Base-by-base conservation (phyloP, 2,113 vertebrate genomes). In the Serinus canaria region DNA sequence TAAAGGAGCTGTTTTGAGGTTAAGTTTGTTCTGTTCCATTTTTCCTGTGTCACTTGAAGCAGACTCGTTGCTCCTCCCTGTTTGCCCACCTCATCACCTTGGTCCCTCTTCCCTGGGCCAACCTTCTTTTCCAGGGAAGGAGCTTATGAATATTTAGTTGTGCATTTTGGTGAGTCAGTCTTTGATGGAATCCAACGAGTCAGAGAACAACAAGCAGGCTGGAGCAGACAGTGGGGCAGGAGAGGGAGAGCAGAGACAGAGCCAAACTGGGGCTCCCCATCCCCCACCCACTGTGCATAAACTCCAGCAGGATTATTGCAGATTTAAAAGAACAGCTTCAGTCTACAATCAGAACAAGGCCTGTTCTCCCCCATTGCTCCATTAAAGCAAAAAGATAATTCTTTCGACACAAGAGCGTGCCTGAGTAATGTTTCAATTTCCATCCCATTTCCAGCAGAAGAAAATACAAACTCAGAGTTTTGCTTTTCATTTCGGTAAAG, bases 381-480 rank as follows among this genome's bases (percentile, higher is more conserved):
- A 18, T 16, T n/a, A 30, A 90, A 90, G 79, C 70, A 87, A 91
- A 94, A 76, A n/a, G 47, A 53, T 14, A 15, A 83, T 86, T 90
- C 55, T 67, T 27, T 33, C 2, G 3, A 75, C 92, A 87, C 64
- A 64, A 67, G 87, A 83, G 52, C 6, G 0, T 52, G 64, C 63
- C 35, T 63, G 27, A 31, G 24, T 94, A 72, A 80, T 25, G 44
- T 44, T 87, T 87, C 73, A 25, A 84, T 93, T 95, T 84, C 76
- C 80, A 87, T 72, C 64, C 64, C 37, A 68, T 94, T 89, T 93
- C 49, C 89, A 72, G 56, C 64, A 87, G 86, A 78, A 92, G 83
- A 60, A 92, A 93, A 81, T 10, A 70, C 15, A 77, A 89, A 77
- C 66, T 59, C 10, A 1, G 3, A 75, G 67, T 92, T 90, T 80